These are phyloP conservation scores for Struthio camelus DNA, from an alignment of 2,113 vertebrate genomes.

Conservation along the genomic window DNA sequence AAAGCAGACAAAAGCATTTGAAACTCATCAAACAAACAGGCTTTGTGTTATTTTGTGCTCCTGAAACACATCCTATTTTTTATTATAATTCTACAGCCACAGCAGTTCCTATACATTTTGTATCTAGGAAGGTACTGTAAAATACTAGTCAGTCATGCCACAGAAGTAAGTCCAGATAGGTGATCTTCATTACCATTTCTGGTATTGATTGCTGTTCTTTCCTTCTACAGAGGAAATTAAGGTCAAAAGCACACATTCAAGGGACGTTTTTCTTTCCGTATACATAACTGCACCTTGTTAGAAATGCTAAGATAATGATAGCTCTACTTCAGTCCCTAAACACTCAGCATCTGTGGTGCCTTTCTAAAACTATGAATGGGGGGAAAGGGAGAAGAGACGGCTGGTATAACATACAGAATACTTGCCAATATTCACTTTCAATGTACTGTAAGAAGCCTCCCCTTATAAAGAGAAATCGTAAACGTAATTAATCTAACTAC, in stretches of 20 bases:
- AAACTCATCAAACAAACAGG: constrained; percentile 42
- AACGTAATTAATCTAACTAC: constrained; percentile 33
- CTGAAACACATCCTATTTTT: background rate
- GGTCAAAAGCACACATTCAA: constrained; percentile 14
- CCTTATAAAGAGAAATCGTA: background rate
- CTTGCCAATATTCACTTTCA: background rate
- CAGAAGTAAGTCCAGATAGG: constrained; percentile 14
- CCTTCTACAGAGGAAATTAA: constrained; percentile 42
- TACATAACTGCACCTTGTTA: background rate
- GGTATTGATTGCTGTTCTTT: constrained; percentile 19
- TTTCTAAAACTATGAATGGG: background rate
- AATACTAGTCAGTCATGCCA: background rate
- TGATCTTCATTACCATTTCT: constrained; percentile 19
- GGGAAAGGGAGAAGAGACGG: background rate
- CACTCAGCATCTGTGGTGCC: background rate
- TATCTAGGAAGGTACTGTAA: background rate
- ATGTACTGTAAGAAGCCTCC: background rate
- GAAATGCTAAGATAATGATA: background rate
- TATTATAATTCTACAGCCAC: background rate
- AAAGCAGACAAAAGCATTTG: constrained; percentile 16
- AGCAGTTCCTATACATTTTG: background rate
- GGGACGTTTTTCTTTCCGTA: constrained; percentile 23
- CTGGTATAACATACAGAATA: background rate
- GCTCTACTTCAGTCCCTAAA: constrained; percentile 7
- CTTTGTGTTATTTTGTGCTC: constrained; percentile 10